Evolutionary conservation across 1,140 invertebrate species (phyloP).

Genomic region (Drosophila erecta): DNA sequence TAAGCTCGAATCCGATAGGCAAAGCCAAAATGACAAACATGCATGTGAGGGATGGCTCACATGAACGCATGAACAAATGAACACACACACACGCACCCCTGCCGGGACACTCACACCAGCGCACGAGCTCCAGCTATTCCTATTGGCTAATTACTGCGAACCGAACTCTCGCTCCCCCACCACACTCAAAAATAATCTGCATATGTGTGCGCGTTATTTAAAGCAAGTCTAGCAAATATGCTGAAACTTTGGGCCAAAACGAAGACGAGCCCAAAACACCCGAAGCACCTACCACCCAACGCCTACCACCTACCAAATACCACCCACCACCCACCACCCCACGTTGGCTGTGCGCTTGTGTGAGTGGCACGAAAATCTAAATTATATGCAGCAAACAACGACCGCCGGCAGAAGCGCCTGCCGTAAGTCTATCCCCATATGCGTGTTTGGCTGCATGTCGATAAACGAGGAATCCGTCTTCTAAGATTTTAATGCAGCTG

Average conservation of each 20-base stretch:
- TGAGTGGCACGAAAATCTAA: conserved; percentile 45
- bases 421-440: conserved; percentile 3
- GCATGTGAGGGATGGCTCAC: conserved; percentile 28
- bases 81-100: conserved; percentile 25
- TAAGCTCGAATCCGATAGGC: conserved; percentile 28
- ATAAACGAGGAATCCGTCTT: conserved; percentile 27
- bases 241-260: conserved; percentile 56
- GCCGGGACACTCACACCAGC: conserved; percentile 53
- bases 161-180: conserved; percentile 14
- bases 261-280: conserved; percentile 49
- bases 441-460: conserved; percentile 11
- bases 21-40: conserved; percentile 16
- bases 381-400: conserved; percentile 43
- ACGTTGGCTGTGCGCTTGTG: not conserved
- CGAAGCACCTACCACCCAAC: conserved; percentile 17
- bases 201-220: conserved; percentile 58
- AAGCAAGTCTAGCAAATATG: conserved; percentile 71
- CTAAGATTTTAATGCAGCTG: conserved; percentile 52
- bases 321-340: conserved; percentile 4
- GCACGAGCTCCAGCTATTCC: conserved; percentile 69
- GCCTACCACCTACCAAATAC: conserved; percentile 8
- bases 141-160: conserved; percentile 76
- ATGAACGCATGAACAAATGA: conserved; percentile 2
- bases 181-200: conserved; percentile 65
- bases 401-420: not conserved